Conservation (phyloP, 2,888 invertebrate genomes). For the Aphidius colemani region DNA sequence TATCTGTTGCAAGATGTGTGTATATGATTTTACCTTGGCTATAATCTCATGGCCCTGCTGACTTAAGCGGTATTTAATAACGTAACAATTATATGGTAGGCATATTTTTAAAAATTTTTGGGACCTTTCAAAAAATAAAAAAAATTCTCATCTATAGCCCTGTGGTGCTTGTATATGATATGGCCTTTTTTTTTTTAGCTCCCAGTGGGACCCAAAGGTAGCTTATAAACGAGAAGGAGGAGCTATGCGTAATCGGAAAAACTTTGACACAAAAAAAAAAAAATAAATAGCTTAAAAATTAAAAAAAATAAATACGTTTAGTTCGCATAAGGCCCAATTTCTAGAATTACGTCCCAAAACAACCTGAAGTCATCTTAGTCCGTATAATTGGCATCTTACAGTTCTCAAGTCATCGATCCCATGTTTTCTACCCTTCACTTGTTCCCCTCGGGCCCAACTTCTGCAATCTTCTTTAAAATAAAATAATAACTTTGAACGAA, state of each 20-base stretch:
- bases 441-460: slow-evolving; percentile 32
- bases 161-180: too few species aligned
- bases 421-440: slow-evolving; percentile 28
- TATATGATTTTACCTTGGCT: slow-evolving; percentile 1
- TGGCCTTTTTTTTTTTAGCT: too few species aligned
- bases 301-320: slow-evolving; percentile 15
- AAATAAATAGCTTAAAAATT: background rate
- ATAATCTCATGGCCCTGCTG: slow-evolving; percentile 30
- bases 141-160: background rate
- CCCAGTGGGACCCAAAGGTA: background rate
- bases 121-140: slow-evolving; percentile 17
- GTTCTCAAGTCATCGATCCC: slow-evolving; percentile 38
- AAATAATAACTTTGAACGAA: slow-evolving; percentile 26
- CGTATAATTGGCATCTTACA: slow-evolving; percentile 48
- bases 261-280: slow-evolving; percentile 32
- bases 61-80: slow-evolving; percentile 59
- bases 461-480: slow-evolving; percentile 14
- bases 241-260: slow-evolving; percentile 40
- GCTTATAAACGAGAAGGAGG: slow-evolving; percentile 16
- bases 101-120: slow-evolving; percentile 28
- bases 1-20: too few species aligned
- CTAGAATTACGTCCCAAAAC: slow-evolving; percentile 38
- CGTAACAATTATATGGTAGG: slow-evolving; percentile 59
- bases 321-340: slow-evolving; percentile 43
- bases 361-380: slow-evolving; percentile 39